Conservation (phyloP, 2,888 invertebrate species). For the Mechanitis messenoides region DNA sequence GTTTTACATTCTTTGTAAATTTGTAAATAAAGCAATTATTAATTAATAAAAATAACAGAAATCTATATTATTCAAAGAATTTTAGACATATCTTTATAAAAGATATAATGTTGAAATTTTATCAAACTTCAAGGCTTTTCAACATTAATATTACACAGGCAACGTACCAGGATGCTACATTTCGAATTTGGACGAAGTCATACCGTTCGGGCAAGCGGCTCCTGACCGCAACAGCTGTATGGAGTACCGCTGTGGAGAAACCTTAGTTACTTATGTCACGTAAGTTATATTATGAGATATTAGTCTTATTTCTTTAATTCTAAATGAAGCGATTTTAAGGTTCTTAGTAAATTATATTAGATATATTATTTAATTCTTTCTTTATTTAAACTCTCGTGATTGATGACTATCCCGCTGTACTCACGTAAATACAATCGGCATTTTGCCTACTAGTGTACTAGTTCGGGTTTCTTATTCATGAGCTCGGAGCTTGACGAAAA, state of each 20-base stretch:
- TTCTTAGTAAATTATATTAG: no score
- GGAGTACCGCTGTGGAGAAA: constrained; percentile 27
- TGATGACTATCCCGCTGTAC: no score
- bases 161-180: constrained; percentile 36
- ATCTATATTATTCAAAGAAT: no score
- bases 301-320: background rate
- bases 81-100: constrained; percentile 10
- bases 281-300: constrained; percentile 16
- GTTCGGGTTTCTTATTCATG: no score
- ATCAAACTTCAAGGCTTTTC: background rate
- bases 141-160: constrained; percentile 24
- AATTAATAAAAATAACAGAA: no score
- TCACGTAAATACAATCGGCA: no score
- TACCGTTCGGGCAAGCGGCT: constrained; percentile 26
- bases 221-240: constrained; percentile 25
- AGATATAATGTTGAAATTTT: background rate
- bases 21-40: no score
- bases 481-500: no score
- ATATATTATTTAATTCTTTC: no score
- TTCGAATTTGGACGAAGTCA: constrained; percentile 27
- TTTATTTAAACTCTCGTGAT: no score
- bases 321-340: background rate
- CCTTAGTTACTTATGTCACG: constrained; percentile 10
- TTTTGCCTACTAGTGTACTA: no score
- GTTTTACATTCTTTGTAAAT: no score